These are phyloP conservation scores for Ophion ellenae DNA, from an alignment of 2,888 invertebrate genomes.

Conservation along the genomic window DNA sequence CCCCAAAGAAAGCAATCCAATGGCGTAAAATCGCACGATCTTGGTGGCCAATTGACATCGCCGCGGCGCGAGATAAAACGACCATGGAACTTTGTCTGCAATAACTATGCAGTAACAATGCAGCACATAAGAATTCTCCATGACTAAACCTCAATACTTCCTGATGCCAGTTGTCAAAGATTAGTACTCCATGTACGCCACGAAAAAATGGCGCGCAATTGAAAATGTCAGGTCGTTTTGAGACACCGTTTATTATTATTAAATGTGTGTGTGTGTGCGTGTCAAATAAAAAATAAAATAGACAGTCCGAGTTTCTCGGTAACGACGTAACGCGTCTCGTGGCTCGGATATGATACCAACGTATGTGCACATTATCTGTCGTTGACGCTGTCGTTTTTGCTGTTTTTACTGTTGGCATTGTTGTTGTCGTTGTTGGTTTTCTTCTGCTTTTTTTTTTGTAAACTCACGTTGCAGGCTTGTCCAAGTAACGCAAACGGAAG, in stretches of 20 bases:
- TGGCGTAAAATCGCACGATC: too few relatives aligned
- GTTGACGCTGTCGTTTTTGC: slow-evolving; percentile 33
- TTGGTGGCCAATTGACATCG: too few relatives aligned
- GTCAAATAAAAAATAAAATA: slow-evolving; percentile 21
- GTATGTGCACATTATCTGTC: slow-evolving; percentile 75
- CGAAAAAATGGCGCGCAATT: too few relatives aligned
- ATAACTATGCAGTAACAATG: too few relatives aligned
- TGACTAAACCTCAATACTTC: too few relatives aligned
- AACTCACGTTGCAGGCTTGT: slow-evolving; percentile 85
- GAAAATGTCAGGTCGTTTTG: too few relatives aligned
- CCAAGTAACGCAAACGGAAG: slow-evolving; percentile 79
- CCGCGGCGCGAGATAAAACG: too few relatives aligned
- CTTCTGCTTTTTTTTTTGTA: background rate
- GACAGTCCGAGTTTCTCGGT: slow-evolving; percentile 39
- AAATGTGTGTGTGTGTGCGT: background rate
- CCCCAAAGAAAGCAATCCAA: too few relatives aligned
- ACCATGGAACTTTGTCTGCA: too few relatives aligned
- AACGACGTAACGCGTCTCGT: slow-evolving; percentile 80
- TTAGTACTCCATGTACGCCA: too few relatives aligned
- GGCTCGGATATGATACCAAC: slow-evolving; percentile 87
- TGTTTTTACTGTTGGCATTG: background rate
- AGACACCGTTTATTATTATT: background rate
- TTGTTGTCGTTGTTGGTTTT: background rate
- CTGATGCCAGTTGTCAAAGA: too few relatives aligned
- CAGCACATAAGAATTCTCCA: too few relatives aligned